phyloP scores from a whole-genome alignment of 2,797 vertebrate genomes.

The Eulemur coronatus region DNA sequence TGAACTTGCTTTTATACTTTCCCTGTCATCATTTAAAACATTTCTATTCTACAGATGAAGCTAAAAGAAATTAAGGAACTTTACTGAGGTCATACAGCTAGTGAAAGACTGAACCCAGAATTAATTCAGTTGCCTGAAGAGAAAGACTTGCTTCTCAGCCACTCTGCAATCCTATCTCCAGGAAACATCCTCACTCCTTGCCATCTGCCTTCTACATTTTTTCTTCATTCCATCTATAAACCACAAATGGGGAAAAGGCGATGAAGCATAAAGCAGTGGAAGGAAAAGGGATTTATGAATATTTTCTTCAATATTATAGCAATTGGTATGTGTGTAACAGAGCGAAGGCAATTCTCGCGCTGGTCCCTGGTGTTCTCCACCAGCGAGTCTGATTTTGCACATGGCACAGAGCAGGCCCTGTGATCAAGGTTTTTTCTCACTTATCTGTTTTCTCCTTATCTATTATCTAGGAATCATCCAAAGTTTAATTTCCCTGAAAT shows the following conservation, averaged over 20 bases:
- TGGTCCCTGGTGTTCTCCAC: neutral
- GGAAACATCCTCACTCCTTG: neutral
- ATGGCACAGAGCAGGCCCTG: neutral
- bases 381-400: neutral
- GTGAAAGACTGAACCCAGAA: neutral
- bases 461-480: conserved; percentile 8
- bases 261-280: conserved; percentile 33
- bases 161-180: neutral
- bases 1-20: conserved; percentile 12
- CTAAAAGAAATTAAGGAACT: neutral
- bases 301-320: conserved; percentile 58
- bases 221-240: conserved; percentile 48
- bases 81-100: neutral
- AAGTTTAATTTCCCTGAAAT: conserved; percentile 44
- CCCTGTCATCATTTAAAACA: neutral
- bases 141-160: neutral
- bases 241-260: conserved; percentile 48
- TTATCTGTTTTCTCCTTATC: neutral
- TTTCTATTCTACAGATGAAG: neutral
- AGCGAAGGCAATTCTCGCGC: neutral
- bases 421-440: conserved; percentile 46
- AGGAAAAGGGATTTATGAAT: conserved; percentile 49
- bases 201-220: conserved; percentile 38
- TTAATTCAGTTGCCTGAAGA: neutral
- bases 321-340: conserved; percentile 13